Evolutionary conservation across 2,888 invertebrate genomes (phyloP).

Genomic region (Malthinus flaveolus): DNA sequence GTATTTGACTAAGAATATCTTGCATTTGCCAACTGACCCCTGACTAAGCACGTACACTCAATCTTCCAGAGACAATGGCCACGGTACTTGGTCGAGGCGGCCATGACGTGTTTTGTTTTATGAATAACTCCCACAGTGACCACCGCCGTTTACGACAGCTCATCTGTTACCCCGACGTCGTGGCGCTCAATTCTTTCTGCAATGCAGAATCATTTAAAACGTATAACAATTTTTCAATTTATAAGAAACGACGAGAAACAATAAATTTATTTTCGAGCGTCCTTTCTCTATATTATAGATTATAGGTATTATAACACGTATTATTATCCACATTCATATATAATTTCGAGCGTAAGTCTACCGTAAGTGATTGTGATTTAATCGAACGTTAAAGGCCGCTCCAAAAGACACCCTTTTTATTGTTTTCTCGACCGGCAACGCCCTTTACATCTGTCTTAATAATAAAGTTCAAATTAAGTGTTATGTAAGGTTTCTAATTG

Average conservation of each 20-base stretch:
- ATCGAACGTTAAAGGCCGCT: too few species aligned
- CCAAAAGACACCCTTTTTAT: too few species aligned
- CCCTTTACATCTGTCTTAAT: too few species aligned
- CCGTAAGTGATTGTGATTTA: too few species aligned
- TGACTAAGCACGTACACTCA: slow-evolving; percentile 39
- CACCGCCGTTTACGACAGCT: slow-evolving; percentile 39
- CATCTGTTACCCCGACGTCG: slow-evolving; percentile 37
- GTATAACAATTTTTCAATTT: slow-evolving; percentile 1
- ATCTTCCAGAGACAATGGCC: slow-evolving; percentile 37
- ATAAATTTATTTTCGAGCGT: too few species aligned
- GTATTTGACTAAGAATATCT: slow-evolving; percentile 19
- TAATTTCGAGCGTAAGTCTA: too few species aligned
- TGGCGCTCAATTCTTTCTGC: slow-evolving; percentile 31
- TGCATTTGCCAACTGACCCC: slow-evolving; percentile 31
- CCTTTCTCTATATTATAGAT: too few species aligned
- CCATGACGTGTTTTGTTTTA: slow-evolving; percentile 43
- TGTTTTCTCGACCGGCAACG: too few species aligned
- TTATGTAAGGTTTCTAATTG: too few species aligned
- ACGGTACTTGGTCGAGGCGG: slow-evolving; percentile 31
- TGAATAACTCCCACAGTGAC: slow-evolving; percentile 42
- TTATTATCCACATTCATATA: too few species aligned
- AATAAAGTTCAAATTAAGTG: too few species aligned
- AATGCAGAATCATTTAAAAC: slow-evolving; percentile 24
- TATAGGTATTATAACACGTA: too few species aligned
- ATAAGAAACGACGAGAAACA: neutral